A percentile compares a stretch with the other conserved stretches of the same genome.
These are phyloP conservation scores for Megalopta genalis DNA, from an alignment of 1,140 invertebrate genomes.

Conservation along the genomic window DNA sequence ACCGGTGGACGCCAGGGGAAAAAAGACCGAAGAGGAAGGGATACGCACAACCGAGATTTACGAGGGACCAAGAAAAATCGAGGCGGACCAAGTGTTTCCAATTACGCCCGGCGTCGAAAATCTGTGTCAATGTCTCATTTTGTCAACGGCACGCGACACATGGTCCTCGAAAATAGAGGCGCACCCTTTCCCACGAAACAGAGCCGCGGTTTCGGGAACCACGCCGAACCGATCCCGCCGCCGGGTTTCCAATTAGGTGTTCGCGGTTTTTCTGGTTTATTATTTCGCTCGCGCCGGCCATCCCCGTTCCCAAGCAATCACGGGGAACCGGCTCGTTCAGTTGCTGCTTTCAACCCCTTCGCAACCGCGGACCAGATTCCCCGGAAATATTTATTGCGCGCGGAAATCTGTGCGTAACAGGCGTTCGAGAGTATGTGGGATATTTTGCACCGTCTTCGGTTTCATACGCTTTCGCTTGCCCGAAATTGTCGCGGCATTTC, in stretches of 20 bases:
- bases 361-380: no score
- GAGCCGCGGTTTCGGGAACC: not conserved
- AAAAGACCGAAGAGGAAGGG: not conserved
- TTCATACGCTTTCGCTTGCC: no score
- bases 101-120: slow-evolving; percentile 47
- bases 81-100: slow-evolving; percentile 50
- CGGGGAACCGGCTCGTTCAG: no score
- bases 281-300: not conserved
- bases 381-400: no score
- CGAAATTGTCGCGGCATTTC: no score
- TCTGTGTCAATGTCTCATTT: slow-evolving; percentile 44
- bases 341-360: no score
- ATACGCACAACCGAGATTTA: slow-evolving; percentile 27
- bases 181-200: slow-evolving; percentile 30
- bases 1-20: not conserved
- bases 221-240: not conserved
- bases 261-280: not conserved
- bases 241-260: not conserved
- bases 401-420: no score
- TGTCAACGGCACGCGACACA: slow-evolving; percentile 55
- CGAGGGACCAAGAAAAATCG: slow-evolving; percentile 29
- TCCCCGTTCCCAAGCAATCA: no score
- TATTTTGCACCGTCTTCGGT: no score
- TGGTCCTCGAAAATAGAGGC: slow-evolving; percentile 48
- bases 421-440: no score